Base-by-base conservation (phyloP, 2,888 invertebrate species). In the Chrysodeixis includens region DNA sequence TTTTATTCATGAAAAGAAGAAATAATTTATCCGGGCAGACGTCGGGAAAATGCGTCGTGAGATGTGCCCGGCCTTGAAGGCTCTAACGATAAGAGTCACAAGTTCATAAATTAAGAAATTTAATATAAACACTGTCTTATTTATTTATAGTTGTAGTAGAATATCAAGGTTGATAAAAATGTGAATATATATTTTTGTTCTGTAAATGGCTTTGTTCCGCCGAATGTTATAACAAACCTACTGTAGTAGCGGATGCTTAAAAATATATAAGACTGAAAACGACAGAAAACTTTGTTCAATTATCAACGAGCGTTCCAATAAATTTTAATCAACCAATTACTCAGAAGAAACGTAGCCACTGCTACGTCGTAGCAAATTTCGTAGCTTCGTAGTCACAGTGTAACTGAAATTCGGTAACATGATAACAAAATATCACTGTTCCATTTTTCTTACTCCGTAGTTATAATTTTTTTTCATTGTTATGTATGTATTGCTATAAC, bases 1-100 rank as follows among this genome's bases (percentile, higher is more conserved):
- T 81, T 81, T 79, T 69, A 77, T 79, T 79, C 76, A 76, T 75
- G 69, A 73, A 62, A 78, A 69, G 67, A 61, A 65, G 54, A 67
- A 66, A 70, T 20, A 81, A 73, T 78, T 77, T 69, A 66, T 66
- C 57, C 53, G 14, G 18, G 9, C 40, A 69, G 68, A 66, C 63
- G 69, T 76, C 62, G 61, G 12, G 12, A 56, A 69, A 61, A 69
- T 32, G 53, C 65, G 69, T 64, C 66, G 40, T 22, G 30, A 44
- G 62, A 62, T 52, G 55, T 60, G 53, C n/a, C 52, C 16, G 51
- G 40, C 66, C 62, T 71, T 76, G 56, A 56, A 65, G 56, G 51
- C 35, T 62, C 77, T 60, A 51, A 52, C 30, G 60, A 62, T 68
- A 76, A 72, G 71, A 51, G 57, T 68, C 52, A 67, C 40, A 22